phyloP scores from a whole-genome alignment of 2,888 invertebrate species.

The Ophioninae sp. region DNA sequence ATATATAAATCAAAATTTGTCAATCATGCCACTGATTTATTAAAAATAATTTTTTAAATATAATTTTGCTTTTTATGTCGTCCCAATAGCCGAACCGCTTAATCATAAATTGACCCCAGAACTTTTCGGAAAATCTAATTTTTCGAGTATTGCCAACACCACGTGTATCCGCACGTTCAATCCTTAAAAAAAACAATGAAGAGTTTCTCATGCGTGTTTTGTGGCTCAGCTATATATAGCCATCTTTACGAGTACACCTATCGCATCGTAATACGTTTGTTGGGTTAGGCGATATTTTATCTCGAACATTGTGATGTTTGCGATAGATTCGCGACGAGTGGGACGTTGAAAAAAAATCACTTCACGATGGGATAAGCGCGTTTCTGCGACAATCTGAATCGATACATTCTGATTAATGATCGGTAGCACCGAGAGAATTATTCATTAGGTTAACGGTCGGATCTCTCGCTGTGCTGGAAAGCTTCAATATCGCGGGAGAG shows the following conservation, averaged over 20 bases:
- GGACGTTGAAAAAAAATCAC: slow-evolving; percentile 51
- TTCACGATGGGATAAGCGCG: slow-evolving; percentile 45
- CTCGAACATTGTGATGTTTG: slow-evolving; percentile 34
- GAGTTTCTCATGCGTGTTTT: slow-evolving; percentile 1
- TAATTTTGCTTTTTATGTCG: too few species aligned
- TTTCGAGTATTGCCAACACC: background rate
- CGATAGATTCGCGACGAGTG: background rate
- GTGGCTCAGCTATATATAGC: slow-evolving; percentile 18
- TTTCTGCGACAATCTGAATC: slow-evolving; percentile 56
- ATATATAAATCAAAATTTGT: too few species aligned
- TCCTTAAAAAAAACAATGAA: background rate
- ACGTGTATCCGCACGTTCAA: background rate
- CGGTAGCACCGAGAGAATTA: slow-evolving; percentile 46
- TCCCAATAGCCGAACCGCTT: background rate
- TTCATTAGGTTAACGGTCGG: slow-evolving; percentile 47
- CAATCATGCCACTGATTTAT: too few species aligned
- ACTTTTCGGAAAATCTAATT: background rate
- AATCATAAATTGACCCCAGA: background rate
- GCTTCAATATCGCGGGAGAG: slow-evolving; percentile 13
- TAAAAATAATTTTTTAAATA: too few species aligned
- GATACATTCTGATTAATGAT: slow-evolving; percentile 58
- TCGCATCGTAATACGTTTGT: slow-evolving; percentile 37
- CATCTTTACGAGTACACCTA: slow-evolving; percentile 14
- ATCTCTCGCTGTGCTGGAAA: slow-evolving; percentile 20
- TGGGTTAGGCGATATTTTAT: slow-evolving; percentile 19